Evolutionary conservation across 2,888 invertebrate species (phyloP).

Genomic region (Tetropium fuscum): DNA sequence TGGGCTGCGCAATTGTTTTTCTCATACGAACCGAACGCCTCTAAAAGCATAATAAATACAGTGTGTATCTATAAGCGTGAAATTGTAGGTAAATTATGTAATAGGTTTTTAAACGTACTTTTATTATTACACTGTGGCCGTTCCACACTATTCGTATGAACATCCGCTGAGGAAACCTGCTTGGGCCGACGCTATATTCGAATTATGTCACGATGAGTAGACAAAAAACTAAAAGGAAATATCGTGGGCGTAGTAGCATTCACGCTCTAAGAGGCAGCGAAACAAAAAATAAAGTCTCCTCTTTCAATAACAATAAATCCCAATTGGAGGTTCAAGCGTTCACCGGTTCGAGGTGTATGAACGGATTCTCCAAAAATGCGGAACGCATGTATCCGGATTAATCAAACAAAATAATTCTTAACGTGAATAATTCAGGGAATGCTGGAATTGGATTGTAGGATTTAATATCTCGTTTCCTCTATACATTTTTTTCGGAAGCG

Average conservation of each 20-base stretch:
- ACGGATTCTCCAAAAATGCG: constrained; percentile 14
- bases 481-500: not conserved
- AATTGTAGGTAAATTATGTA: constrained; percentile 4
- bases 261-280: constrained; percentile 3
- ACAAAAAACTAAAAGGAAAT: constrained; percentile 22
- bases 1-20: not conserved
- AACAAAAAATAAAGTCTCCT: constrained; percentile 18
- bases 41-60: not conserved
- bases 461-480: constrained; percentile 7
- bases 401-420: constrained; percentile 5
- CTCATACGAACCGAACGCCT: not conserved
- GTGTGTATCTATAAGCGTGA: not conserved
- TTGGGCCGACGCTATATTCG: not conserved
- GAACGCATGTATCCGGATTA: constrained; percentile 16
- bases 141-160: not conserved
- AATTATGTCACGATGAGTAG: constrained; percentile 17
- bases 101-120: not conserved
- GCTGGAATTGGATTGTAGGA: not conserved
- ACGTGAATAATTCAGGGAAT: constrained; percentile 11
- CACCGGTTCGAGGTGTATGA: constrained; percentile 15
- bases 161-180: constrained; percentile 2
- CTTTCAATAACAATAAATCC: constrained; percentile 16
- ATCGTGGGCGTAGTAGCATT: constrained; percentile 20
- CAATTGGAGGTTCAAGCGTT: constrained; percentile 15
- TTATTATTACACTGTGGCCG: no score